A percentile compares a stretch with the other conserved stretches of the same genome.
Evolutionary conservation across 2,113 vertebrate species (phyloP).

Genomic region (Saguinus imperator): DNA sequence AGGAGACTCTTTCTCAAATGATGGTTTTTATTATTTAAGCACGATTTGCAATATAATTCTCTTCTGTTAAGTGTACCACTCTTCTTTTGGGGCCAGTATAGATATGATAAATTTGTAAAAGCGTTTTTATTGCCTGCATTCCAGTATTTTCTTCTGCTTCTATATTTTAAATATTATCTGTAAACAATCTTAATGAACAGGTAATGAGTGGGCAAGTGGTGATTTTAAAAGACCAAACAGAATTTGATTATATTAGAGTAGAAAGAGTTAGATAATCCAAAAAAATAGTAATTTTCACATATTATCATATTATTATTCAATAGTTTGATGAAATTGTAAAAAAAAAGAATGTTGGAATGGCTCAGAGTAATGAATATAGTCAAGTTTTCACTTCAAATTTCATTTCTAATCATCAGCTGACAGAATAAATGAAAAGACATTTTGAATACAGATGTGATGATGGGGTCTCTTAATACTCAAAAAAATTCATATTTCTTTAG

Average conservation of each 20-base stretch:
- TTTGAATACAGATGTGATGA: background rate
- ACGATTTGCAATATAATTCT: slow-evolving; percentile 18
- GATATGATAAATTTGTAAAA: slow-evolving; percentile 17
- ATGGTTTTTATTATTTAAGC: slow-evolving; percentile 42
- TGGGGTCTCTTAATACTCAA: background rate
- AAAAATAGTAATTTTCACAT: background rate
- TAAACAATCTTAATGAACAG: background rate
- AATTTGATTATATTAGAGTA: background rate
- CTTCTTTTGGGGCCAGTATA: background rate
- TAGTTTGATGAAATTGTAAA: background rate
- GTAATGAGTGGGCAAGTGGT: background rate
- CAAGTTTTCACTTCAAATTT: background rate
- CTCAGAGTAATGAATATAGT: background rate
- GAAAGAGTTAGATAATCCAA: background rate
- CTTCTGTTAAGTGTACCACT: background rate
- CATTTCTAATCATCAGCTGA: background rate
- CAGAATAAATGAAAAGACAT: background rate
- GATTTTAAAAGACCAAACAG: slow-evolving; percentile 2
- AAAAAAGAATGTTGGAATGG: background rate
- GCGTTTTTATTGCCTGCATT: background rate
- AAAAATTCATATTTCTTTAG: background rate
- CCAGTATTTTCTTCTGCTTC: background rate
- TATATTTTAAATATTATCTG: background rate
- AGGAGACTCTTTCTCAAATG: background rate
- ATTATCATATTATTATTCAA: background rate